phyloP scores from a whole-genome alignment of 2,113 vertebrate genomes.

The Dromiciops gliroides region DNA sequence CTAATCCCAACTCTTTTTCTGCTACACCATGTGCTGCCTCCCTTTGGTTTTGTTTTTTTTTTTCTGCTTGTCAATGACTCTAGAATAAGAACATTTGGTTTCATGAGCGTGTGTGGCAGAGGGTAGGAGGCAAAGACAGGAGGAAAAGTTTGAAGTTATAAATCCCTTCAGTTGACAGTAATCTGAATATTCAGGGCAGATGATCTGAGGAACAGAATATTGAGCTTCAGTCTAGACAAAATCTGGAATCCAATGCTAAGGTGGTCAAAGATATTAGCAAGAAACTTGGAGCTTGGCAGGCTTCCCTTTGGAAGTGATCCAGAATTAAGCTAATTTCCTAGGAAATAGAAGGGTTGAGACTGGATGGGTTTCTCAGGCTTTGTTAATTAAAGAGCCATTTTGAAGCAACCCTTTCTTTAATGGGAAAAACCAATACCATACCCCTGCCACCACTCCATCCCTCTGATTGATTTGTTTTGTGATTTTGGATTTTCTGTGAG shows the following conservation, averaged over 20 bases:
- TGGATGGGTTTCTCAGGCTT: not conserved
- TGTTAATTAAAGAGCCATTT: not conserved
- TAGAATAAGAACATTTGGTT: not conserved
- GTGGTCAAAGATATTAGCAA: not conserved
- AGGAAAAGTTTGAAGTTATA: not conserved
- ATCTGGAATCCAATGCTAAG: not conserved
- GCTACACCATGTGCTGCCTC: not conserved
- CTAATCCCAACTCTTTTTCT: not conserved
- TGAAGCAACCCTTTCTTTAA: not conserved
- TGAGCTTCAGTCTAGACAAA: not conserved
- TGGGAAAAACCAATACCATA: not conserved
- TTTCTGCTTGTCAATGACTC: not conserved
- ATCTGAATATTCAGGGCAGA: not conserved
- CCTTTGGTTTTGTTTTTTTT: not conserved
- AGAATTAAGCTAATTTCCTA: not conserved
- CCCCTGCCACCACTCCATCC: not conserved
- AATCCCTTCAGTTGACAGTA: not conserved
- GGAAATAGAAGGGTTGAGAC: not conserved
- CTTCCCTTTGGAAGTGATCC: not conserved
- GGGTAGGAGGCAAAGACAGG: not conserved
- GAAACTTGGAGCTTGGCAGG: not conserved
- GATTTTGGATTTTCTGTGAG: not conserved
- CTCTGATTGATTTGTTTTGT: not conserved
- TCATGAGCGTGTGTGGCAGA: not conserved
- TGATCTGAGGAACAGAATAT: not conserved